Base-by-base conservation (phyloP, 2,797 vertebrate genomes). In the Acropternis orthonyx region DNA sequence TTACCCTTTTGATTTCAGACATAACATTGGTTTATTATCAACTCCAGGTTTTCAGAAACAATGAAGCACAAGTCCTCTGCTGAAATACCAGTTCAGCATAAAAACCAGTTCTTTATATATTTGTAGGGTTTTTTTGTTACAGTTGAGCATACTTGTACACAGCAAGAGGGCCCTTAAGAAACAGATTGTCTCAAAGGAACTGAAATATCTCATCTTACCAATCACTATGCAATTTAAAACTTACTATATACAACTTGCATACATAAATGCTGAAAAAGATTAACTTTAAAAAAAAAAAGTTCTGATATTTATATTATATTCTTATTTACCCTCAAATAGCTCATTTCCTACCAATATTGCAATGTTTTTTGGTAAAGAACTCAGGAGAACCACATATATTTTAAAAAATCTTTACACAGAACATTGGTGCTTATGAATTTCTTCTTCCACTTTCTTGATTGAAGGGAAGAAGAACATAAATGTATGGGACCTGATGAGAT, bases 1-100 rank as follows among this genome's bases (percentile, higher is more conserved):
- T 92, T 88, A 76, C 66, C 17, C 26, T 78, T 91, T 68, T 80
- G 71, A 77, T 89, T 92, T 82, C 75, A 89, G 69, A 66, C 6
- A 5, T 39, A n/a, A 85, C 83, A 69, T 28, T 75, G 81, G 12
- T 48, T 88, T 68, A 14, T 65, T 92, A 75, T 58, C 55, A 69
- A 9, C 27, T 51, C 18, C 46, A 74, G 23, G 30, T 92, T 94
- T 88, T 84, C n/a, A 75, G 87, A 85, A 92, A 80, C 36, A 18
- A 43, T n/a, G 12, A 58, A 39, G 43, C 30, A 51, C 17, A 74
- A 48, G 32, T 83, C 23, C 36, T 74, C 28, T 61, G 30, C 41
- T 36, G 16, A 30, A 46, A 65, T 65, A 46, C 6, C 43, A 19
- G 32, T 46, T 44, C 63, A 46, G 16, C 43, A 46, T 65, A 65